Evolutionary conservation across 2,113 vertebrate species (phyloP).

Genomic region (Siphamia tubifer): DNA sequence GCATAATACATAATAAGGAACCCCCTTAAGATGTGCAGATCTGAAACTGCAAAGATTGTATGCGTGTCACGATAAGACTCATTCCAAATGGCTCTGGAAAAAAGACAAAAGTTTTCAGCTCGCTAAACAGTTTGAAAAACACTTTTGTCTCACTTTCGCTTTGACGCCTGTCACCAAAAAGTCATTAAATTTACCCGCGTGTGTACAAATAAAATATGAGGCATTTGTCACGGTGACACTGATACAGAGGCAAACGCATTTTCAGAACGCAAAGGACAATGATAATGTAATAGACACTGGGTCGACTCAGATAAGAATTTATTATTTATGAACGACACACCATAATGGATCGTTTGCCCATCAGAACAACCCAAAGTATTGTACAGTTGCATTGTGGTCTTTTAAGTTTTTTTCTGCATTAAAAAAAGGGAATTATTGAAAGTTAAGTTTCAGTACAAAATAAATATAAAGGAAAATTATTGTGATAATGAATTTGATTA

Average conservation of each 20-base stretch:
- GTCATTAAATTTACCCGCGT: neutral
- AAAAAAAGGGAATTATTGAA: too few species aligned
- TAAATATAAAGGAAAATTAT: too few species aligned
- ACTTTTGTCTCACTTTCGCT: neutral
- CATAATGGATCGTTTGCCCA: too few species aligned
- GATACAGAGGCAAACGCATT: slow-evolving; percentile 15
- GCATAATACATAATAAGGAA: slow-evolving; percentile 46
- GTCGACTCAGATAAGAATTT: too few species aligned
- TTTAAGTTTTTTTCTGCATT: too few species aligned
- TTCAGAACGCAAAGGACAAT: too few species aligned
- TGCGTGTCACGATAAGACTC: slow-evolving; percentile 2
- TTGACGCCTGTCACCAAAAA: neutral
- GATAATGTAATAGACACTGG: too few species aligned
- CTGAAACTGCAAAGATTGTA: slow-evolving; percentile 16
- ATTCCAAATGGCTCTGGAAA: neutral
- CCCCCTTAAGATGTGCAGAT: slow-evolving; percentile 58
- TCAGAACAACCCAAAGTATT: too few species aligned
- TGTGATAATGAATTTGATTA: too few species aligned
- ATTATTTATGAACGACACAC: too few species aligned
- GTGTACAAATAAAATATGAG: slow-evolving; percentile 24
- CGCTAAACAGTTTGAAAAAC: neutral
- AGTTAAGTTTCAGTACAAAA: too few species aligned
- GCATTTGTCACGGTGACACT: slow-evolving; percentile 33
- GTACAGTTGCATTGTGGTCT: too few species aligned
- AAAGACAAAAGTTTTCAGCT: slow-evolving; percentile 21